Base-by-base conservation (phyloP, 2,888 invertebrate species). In the Resseliella maxima region DNA sequence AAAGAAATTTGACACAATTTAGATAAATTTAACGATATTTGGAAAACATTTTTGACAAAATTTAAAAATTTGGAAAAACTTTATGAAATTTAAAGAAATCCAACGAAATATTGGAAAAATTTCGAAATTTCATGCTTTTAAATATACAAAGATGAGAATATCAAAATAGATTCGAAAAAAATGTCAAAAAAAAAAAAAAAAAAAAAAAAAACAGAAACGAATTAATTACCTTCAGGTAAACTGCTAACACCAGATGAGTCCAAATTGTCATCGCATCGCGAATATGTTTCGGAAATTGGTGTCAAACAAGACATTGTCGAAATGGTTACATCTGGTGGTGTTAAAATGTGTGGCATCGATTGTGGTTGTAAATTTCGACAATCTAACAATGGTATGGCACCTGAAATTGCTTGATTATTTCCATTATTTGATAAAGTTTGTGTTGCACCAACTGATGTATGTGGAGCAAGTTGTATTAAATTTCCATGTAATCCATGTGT, bases 261-360 rank as follows among this genome's bases (percentile, higher is more conserved):
- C 31, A 85, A 31, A 85, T 85, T 85, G 1, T 85, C 85, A 21
- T 85, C 85, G 41, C 45, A 38, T 45, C 45, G 38, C 8, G 85
- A 85, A 18, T 45, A 85, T 31, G 85, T 45, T 85, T 93, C 93
- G 0, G 94, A 93, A 0, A 93, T 93, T 0, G 95, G 94, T 0
- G 94, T 94, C 31, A 94, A 92, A 3, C 92, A 81, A 18, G 86
- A 72, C 72, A 85, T 85, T 27, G 85, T 85, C 15, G 86, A 86
- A 0, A 64, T 27, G 36, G 86, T 64, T n/a, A 72, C 86, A 64
- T 86, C 72, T 41, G 86, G 64, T 46, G 54, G 41, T 27, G 86
- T 83, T 38, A 46, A 31, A 38, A 72, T 83, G 36, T 86, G 50
- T 81, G 50, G 45, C 38, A 46, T 81, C 35, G 45, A 18, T 83